phyloP scores from a whole-genome alignment of 2,113 vertebrate genomes.

The Pluvianellus socialis region DNA sequence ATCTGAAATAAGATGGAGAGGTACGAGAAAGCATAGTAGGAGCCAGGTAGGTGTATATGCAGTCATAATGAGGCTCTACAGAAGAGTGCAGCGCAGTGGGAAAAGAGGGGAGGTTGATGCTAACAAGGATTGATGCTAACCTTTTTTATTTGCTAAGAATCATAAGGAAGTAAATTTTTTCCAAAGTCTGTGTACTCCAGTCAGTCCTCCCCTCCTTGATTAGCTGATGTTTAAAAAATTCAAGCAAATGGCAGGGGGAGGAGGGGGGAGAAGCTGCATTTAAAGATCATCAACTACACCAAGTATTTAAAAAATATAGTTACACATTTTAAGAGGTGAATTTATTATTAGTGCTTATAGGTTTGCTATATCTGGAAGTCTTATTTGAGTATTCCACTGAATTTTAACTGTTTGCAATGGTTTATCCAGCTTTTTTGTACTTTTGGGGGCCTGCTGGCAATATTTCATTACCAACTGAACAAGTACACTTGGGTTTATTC shows the following conservation, averaged over 20 bases:
- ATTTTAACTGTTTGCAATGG: not conserved
- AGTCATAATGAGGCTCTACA: not conserved
- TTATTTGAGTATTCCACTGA: not conserved
- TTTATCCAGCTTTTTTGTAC: not conserved
- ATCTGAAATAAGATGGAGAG: not conserved
- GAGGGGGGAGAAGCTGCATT: not conserved
- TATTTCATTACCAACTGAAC: not conserved
- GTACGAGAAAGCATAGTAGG: not conserved
- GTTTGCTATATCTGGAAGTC: not conserved
- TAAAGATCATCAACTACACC: not conserved
- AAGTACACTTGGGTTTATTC: not conserved
- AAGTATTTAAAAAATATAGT: not conserved
- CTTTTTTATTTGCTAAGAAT: not conserved
- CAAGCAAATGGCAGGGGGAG: accelerated
- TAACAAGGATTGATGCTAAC: not conserved
- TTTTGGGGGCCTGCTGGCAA: not conserved
- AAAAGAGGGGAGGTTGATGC: not conserved
- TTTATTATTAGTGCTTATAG: not conserved
- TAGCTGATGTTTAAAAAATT: not conserved
- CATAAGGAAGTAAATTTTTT: not conserved
- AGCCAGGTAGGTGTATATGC: not conserved
- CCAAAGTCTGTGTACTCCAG: not conserved
- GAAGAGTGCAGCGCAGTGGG: not conserved
- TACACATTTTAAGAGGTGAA: not conserved
- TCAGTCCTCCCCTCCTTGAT: not conserved